These are phyloP conservation scores for Phocides pigmalion DNA, from an alignment of 1,140 invertebrate species.

Conservation along the genomic window DNA sequence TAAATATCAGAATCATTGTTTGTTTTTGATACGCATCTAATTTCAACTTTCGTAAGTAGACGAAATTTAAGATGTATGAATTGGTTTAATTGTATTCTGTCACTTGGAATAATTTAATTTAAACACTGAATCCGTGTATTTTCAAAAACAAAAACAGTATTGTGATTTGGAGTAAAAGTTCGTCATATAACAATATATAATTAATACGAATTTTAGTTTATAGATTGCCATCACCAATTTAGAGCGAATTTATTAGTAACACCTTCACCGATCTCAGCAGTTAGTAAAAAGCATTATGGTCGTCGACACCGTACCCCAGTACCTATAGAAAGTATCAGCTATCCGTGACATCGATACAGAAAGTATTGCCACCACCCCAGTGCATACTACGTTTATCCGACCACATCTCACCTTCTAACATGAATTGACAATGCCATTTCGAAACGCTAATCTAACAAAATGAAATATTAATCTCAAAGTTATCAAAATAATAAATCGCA, in stretches of 20 bases:
- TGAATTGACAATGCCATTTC: slow-evolving; percentile 51
- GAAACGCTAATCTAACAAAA: slow-evolving; percentile 46
- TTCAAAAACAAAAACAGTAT: not conserved
- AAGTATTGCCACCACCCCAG: slow-evolving; percentile 62
- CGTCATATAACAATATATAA: no score
- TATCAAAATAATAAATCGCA: slow-evolving; percentile 67
- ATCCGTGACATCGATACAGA: slow-evolving; percentile 44
- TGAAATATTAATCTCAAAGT: slow-evolving; percentile 57
- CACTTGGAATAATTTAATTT: slow-evolving; percentile 24
- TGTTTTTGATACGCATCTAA: slow-evolving; percentile 34
- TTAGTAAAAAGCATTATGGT: slow-evolving; percentile 48
- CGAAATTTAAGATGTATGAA: slow-evolving; percentile 30
- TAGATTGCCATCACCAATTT: no score
- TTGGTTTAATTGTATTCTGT: slow-evolving; percentile 27
- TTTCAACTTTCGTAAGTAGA: slow-evolving; percentile 23
- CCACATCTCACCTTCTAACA: slow-evolving; percentile 55
- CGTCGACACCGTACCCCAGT: no score
- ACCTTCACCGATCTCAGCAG: slow-evolving; percentile 46
- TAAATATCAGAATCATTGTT: slow-evolving; percentile 37
- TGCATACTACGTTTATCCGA: slow-evolving; percentile 72
- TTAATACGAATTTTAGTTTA: not conserved
- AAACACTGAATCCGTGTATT: not conserved
- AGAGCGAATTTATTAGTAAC: slow-evolving; percentile 33
- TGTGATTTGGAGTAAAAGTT: no score
- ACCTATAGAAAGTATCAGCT: no score